Evolutionary conservation across 2,797 vertebrate species (phyloP), one percentile per base, ranked within the genome.

Genomic region (Cossypha heuglini): DNA sequence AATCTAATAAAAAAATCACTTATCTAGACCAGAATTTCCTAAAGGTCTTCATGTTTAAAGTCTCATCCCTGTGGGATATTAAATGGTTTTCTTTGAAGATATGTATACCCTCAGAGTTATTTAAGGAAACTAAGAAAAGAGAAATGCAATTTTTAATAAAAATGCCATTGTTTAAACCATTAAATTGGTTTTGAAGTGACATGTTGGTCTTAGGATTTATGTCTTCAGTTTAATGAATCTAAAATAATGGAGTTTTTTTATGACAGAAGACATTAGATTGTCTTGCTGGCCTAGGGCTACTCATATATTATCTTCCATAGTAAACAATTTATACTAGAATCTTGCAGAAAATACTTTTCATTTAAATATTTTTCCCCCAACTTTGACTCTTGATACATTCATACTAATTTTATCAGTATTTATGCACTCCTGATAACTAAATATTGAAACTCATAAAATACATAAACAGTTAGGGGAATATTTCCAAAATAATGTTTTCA

Each of bases 31-130:
- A 87, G 43, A 87, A 61, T 92, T 95, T 87, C 11, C 59, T 81
- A 24, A 49, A 58, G 19, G 19, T 38, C 37, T 84, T 91, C 61
- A 55, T 45, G 57, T 73, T 95, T 83, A 58, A 88, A 87, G 13
- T 63, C 58, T 66, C 31, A 85, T 40, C 8, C 8, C 18, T 72
- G 22, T 68, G 20, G 75, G 35, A 49, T 42, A 72, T 59, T 80
- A 82, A n/a, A 57, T 57, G 19, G n/a, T 89, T 94, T 89, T 78
- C 35, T 84, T 93, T 93, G 42, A 89, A 78, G 19, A n/a, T 62
- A n/a, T 20, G 22, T 42, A 75, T 83, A 71, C 64, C 75, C 58
- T 81, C 55, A 48, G 59, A 88, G 42, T 40, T 74, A 88, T 55
- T 71, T 12, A 64, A 92, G 68, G 64, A 87, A 68, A 92, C 11